Evolutionary conservation across 2,888 invertebrate species (phyloP).

Genomic region (Aromia moschata): DNA sequence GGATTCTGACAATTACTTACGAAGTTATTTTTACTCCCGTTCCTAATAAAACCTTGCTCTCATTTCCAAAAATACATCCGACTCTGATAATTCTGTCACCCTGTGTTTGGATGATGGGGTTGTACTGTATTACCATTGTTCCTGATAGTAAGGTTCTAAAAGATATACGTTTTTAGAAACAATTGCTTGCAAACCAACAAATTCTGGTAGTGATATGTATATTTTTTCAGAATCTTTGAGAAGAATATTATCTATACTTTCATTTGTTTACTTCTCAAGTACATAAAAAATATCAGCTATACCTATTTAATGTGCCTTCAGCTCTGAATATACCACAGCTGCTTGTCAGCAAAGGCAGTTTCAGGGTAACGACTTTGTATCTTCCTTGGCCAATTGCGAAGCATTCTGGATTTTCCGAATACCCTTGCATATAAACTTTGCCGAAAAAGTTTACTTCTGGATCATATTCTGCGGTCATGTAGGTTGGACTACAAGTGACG

Average conservation of each 20-base stretch:
- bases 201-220: too few relatives aligned
- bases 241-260: too few relatives aligned
- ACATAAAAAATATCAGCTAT: slow-evolving; percentile 20
- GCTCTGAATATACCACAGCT: slow-evolving; percentile 70
- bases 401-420: slow-evolving; percentile 73
- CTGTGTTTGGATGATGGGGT: slow-evolving; percentile 84
- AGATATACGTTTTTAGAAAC: background rate
- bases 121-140: slow-evolving; percentile 83
- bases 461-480: slow-evolving; percentile 74
- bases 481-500: slow-evolving; percentile 78
- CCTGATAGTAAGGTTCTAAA: slow-evolving; percentile 78
- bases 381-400: slow-evolving; percentile 68
- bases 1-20: too few relatives aligned
- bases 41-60: slow-evolving; percentile 66
- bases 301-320: slow-evolving; percentile 67
- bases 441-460: slow-evolving; percentile 74
- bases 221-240: too few relatives aligned
- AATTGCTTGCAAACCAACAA: background rate
- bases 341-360: slow-evolving; percentile 68
- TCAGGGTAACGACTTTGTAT: slow-evolving; percentile 64
- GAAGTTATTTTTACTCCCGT: slow-evolving; percentile 68
- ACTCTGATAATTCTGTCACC: slow-evolving; percentile 84
- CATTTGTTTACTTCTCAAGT: too few relatives aligned
- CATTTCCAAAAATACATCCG: slow-evolving; percentile 75
- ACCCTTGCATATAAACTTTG: slow-evolving; percentile 82